Evolutionary conservation across 2,888 invertebrate species (phyloP), one percentile per base, ranked within the genome.

Genomic region (Diarsia dahlii): DNA sequence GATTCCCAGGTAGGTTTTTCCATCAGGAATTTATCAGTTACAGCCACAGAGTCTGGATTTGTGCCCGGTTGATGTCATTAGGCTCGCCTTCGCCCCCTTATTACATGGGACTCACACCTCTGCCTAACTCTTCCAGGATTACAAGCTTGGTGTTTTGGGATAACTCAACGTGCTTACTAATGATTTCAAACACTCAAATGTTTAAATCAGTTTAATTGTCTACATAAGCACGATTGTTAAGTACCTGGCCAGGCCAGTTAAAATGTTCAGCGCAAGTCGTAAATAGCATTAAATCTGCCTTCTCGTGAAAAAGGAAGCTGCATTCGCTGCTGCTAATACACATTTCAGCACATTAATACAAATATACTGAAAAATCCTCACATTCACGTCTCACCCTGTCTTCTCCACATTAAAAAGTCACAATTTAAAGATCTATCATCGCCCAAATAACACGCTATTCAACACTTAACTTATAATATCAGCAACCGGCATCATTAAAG

Each of bases 401-500:
- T 5, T 60, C n/a, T 39, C n/a, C 3, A 34, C 9, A 63, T 54
- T 18, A n/a, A 52, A 28, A 20, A 54, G 12, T 28, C 20, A 62
- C 34, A 63, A 18, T 63, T 15, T 39, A n/a, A 63, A 76, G 13
- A 54, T 39, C 46, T 1, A n/a, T 20, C 76, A 63, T 34, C 18
- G 28, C 18, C 10, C 10, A 63, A 64, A 50, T 20, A 56, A 45
- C 70, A 64, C n/a, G 23, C 18, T 50, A 56, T 45, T 46, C 28
- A 68, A 74, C 63, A 70, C 23, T 45, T 74, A 45, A 66, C 28
- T 80, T 34, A 56, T 58, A 46, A 56, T 73, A 48, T 56, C 28
- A 63, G 0, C 13, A 18, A 23, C 8, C 60, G 70, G 39, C 63
- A 68, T 52, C 46, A 39, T 39, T 65, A 60, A 78, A 54, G 13